Evolutionary conservation across 2,113 vertebrate species (phyloP).

Genomic region (Desmodus rotundus): DNA sequence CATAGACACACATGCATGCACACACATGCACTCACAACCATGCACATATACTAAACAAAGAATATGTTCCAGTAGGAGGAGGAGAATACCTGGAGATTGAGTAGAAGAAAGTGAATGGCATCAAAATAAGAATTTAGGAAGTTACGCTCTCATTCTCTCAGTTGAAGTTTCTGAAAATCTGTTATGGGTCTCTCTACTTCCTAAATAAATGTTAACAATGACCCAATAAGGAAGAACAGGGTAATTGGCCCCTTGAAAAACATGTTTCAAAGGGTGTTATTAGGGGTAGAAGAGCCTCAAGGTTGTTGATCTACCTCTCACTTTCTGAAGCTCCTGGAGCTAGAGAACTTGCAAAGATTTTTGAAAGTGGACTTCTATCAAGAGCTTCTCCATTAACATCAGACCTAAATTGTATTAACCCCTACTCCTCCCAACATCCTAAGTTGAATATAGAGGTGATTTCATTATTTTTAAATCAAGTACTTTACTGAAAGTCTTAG

Average conservation of each 20-base stretch:
- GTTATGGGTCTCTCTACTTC: background rate
- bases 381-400: background rate
- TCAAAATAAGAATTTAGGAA: slow-evolving; percentile 5
- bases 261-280: background rate
- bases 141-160: slow-evolving; percentile 1
- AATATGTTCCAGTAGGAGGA: background rate
- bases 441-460: background rate
- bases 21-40: background rate
- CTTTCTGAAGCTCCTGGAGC: background rate
- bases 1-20: background rate
- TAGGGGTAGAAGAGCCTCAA: background rate
- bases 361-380: background rate
- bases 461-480: background rate
- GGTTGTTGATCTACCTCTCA: background rate
- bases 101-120: background rate
- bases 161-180: background rate
- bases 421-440: background rate
- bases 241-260: background rate
- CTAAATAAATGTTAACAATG: background rate
- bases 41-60: background rate
- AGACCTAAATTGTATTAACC: background rate
- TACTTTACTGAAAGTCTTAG: background rate
- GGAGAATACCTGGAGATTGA: background rate
- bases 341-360: background rate
- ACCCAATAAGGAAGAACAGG: background rate